Base-by-base conservation (phyloP, 2,113 vertebrate genomes). In the Chrysemys picta region DNA sequence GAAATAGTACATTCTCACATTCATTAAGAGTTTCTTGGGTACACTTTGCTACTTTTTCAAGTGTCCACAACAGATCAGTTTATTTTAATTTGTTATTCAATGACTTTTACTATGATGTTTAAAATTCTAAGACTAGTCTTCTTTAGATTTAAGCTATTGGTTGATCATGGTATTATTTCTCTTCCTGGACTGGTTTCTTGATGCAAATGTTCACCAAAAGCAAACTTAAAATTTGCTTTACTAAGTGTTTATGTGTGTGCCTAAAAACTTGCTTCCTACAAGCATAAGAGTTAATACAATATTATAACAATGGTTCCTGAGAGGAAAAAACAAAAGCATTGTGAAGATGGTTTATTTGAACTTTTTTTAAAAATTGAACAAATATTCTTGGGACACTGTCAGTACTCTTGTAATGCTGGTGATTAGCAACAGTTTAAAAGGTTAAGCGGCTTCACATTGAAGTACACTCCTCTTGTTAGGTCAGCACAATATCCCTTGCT, bases 171-270 rank as follows among this genome's bases (percentile, higher is more conserved):
- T 59, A 92, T 84, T 65, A n/a, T 88, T 95, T 95, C 90, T 94
- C 27, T 93, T 89, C 83, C 81, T 90, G 94, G 89, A 89, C 75
- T 94, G 84, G 84, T 84, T 95, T 95, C 92, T 84, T 83, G 89
- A 92, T 94, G 81, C 78, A 85, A 95, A 80, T 42, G 75, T 93
- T 95, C 84, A 42, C 94, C 82, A 91, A 95, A 96, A 89, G 93
- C 92, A 94, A 95, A 94, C 53, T 81, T 96, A 96, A 97, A 96
- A 95, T 96, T 96, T 96, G 93, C 80, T 94, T 96, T 45, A 42
- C 81, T 95, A 91, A 72, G 21, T 65, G 85, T 92, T 87, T 96
- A 87, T 89, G 86, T 25, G 91, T 94, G 89, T 95, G 96, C 95
- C 93, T 86, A 91, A 80, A 65, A 50, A 90, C 96, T 95, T 96